Conservation (phyloP, 2,888 invertebrate species). For the Tenthredo amoena region DNA sequence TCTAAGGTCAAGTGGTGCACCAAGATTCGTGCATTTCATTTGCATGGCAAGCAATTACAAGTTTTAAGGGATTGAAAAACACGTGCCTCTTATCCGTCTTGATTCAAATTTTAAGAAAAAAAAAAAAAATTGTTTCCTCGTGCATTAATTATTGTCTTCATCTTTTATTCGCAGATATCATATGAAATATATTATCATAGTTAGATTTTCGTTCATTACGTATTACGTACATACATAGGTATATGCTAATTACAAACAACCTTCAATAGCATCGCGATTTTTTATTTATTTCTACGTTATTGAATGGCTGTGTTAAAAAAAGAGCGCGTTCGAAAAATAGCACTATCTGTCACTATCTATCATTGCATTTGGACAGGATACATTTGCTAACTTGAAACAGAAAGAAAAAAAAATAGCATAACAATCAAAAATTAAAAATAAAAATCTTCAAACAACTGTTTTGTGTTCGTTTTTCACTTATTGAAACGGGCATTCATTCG, state of each 20-base stretch:
- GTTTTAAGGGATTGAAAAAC: background rate
- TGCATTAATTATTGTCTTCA: background rate
- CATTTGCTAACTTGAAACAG: background rate
- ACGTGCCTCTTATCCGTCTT: background rate
- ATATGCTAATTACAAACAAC: slow-evolving; percentile 1
- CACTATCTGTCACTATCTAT: background rate
- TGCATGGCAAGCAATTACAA: background rate
- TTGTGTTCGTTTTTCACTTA: background rate
- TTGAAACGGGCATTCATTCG: background rate
- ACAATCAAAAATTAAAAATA: background rate
- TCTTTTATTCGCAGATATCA: background rate
- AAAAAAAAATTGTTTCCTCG: background rate
- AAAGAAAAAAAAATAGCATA: background rate
- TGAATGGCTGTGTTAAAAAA: background rate
- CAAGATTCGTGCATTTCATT: background rate
- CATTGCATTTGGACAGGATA: background rate
- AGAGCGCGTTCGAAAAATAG: background rate
- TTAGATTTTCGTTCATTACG: background rate
- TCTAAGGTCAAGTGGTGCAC: slow-evolving; percentile 36
- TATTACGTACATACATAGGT: background rate
- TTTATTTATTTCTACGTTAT: background rate
- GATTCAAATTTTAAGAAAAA: background rate
- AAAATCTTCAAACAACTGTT: background rate
- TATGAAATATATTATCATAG: background rate
- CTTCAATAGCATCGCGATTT: background rate